Percentiles rank a stretch among this genome's conserved stretches.
phyloP scores from a whole-genome alignment of 2,888 invertebrate species.

The Rhagium mordax region DNA sequence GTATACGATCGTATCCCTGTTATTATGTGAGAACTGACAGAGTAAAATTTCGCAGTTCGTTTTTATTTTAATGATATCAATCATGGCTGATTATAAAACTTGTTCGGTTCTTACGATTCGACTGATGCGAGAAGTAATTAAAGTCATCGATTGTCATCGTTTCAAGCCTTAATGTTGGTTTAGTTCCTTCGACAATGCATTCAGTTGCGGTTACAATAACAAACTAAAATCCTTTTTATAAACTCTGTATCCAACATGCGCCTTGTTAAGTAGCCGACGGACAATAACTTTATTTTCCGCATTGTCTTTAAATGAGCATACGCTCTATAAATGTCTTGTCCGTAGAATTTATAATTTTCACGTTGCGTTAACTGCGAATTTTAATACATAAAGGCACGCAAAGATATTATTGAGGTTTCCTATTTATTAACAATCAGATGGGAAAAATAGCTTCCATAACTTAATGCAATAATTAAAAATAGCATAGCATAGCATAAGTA shows the following conservation, averaged over 20 bases:
- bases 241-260: not conserved
- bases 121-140: constrained; percentile 57
- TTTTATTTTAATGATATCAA: constrained; percentile 31
- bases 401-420: too few species aligned
- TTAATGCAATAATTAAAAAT: too few species aligned
- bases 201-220: constrained; percentile 57
- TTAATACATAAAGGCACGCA: too few species aligned
- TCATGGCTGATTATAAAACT: constrained; percentile 27
- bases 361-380: too few species aligned
- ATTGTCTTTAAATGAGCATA: not conserved
- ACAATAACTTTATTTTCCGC: not conserved
- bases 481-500: too few species aligned
- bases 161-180: constrained; percentile 59
- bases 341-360: not conserved
- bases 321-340: not conserved
- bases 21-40: constrained; percentile 1
- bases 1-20: not conserved
- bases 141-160: constrained; percentile 59
- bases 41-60: constrained; percentile 16
- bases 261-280: constrained; percentile 1
- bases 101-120: constrained; percentile 34
- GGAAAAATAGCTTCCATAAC: too few species aligned
- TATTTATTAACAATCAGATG: too few species aligned
- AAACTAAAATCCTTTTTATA: constrained; percentile 43
- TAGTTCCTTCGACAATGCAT: constrained; percentile 55